phyloP scores from a whole-genome alignment of 2,888 invertebrate species.

The Dolomedes plantarius region DNA sequence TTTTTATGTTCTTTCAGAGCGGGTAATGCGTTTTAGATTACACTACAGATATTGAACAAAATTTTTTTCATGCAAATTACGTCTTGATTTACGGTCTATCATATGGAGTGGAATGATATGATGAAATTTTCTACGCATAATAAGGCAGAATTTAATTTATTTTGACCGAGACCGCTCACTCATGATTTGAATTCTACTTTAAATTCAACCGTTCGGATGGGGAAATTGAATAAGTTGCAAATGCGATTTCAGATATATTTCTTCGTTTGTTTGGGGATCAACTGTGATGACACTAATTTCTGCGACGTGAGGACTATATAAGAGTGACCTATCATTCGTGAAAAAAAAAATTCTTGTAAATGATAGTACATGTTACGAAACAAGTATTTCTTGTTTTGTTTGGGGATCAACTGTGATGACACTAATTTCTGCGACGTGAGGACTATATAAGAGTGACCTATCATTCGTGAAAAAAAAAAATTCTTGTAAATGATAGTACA shows the following conservation, averaged over 20 bases:
- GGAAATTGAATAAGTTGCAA: background rate
- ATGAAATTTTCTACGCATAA: constrained; percentile 13
- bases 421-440: no score
- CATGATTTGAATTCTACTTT: background rate
- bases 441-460: no score
- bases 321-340: no score
- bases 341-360: no score
- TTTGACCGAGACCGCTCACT: background rate
- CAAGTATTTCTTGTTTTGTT: no score
- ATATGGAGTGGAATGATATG: constrained; percentile 7
- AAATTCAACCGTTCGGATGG: background rate
- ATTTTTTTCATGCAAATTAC: constrained; percentile 13
- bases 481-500: no score
- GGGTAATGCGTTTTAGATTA: constrained; percentile 54
- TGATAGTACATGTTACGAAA: no score
- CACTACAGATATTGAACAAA: constrained; percentile 4
- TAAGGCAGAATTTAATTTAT: background rate
- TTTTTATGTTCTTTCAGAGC: background rate
- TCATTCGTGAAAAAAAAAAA: no score
- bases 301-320: no score
- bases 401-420: no score
- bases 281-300: no score
- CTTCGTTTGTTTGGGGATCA: no score
- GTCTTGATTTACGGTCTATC: constrained; percentile 12
- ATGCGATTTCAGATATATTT: background rate